Conservation (phyloP, 2,797 vertebrate species). For the Amphiprion clarkii region DNA sequence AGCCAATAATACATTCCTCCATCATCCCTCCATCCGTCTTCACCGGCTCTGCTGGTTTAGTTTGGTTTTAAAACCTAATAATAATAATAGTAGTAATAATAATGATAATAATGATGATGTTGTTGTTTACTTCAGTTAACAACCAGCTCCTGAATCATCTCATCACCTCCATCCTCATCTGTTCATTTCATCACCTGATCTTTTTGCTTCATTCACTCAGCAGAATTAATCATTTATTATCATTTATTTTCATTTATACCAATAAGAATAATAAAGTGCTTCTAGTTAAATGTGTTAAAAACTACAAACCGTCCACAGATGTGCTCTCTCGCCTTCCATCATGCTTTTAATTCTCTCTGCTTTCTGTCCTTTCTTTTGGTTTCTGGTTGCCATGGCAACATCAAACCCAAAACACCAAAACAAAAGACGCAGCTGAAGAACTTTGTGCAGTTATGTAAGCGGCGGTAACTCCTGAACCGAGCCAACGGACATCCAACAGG, state of each 20-base stretch:
- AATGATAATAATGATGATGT: too few relatives aligned
- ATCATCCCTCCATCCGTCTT: constrained; percentile 25
- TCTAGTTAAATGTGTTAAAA: not conserved
- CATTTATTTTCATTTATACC: too few relatives aligned
- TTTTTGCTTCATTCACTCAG: not conserved
- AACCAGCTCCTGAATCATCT: constrained; percentile 5
- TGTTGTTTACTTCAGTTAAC: constrained; percentile 1
- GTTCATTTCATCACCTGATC: not conserved
- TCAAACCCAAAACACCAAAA: constrained; percentile 60
- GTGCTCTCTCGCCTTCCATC: constrained; percentile 30
- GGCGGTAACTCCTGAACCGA: too few relatives aligned
- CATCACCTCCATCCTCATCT: not conserved
- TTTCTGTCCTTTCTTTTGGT: constrained; percentile 39
- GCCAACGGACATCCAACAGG: too few relatives aligned
- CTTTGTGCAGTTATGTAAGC: not conserved
- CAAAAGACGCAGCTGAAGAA: constrained; percentile 52
- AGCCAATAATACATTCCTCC: constrained; percentile 73
- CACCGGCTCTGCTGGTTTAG: not conserved
- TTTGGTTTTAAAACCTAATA: not conserved
- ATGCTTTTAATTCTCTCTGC: constrained; percentile 30
- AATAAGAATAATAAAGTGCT: too few relatives aligned
- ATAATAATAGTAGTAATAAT: too few relatives aligned
- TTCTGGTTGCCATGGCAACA: constrained; percentile 61
- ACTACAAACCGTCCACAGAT: constrained; percentile 35
- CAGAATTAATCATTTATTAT: not conserved